These are phyloP conservation scores for Chrysodeixis includens DNA, from an alignment of 2,888 invertebrate genomes.

Conservation along the genomic window DNA sequence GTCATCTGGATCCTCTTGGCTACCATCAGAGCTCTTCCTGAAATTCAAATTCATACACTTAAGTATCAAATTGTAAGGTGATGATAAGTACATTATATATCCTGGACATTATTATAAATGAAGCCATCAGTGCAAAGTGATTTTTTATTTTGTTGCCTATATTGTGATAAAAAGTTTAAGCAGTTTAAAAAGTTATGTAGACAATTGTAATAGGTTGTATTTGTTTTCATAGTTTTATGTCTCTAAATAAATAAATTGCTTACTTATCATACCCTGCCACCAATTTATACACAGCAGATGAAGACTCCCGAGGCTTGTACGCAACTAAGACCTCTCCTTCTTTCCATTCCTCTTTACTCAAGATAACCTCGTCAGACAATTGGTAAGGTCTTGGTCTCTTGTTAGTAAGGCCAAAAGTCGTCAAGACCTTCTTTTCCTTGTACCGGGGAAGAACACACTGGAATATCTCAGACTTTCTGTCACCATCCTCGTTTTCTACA, in stretches of 20 bases:
- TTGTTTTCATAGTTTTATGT: no score
- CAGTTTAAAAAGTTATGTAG: no score
- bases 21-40: slow-evolving; percentile 40
- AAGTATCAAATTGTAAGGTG: no score
- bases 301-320: slow-evolving; percentile 72
- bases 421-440: slow-evolving; percentile 73
- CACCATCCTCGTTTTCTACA: slow-evolving; percentile 69
- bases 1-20: slow-evolving; percentile 46
- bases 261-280: slow-evolving; percentile 56
- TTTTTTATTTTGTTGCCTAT: no score
- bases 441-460: slow-evolving; percentile 78
- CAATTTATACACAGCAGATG: slow-evolving; percentile 75
- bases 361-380: slow-evolving; percentile 64
- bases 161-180: no score
- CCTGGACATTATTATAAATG: no score
- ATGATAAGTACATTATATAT: no score
- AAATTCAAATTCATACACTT: neutral
- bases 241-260: neutral
- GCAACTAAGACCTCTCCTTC: slow-evolving; percentile 75
- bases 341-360: slow-evolving; percentile 70
- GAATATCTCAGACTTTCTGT: slow-evolving; percentile 75
- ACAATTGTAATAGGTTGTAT: no score
- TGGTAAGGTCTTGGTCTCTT: slow-evolving; percentile 51
- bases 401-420: slow-evolving; percentile 49
- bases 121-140: no score